phyloP scores from a whole-genome alignment of 2,797 vertebrate genomes.

The Sebastes vulpes region DNA sequence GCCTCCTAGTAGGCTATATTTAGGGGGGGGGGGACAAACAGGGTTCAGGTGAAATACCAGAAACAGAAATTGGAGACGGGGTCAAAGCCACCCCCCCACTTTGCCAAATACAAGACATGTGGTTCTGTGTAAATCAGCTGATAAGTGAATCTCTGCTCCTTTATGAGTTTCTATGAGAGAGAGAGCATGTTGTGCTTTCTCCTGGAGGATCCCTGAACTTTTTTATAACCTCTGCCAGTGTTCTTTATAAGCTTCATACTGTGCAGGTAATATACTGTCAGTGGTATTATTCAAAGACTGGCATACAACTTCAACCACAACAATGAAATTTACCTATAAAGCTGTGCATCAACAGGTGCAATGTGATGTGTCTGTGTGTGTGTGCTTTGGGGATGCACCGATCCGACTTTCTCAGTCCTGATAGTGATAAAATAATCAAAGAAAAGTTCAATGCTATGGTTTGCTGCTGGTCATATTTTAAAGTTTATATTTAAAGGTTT shows the following conservation, averaged over 20 bases:
- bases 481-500: neutral
- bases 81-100: slow-evolving; percentile 17
- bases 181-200: neutral
- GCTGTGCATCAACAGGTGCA: neutral
- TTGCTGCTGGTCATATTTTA: neutral
- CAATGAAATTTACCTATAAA: neutral
- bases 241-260: neutral
- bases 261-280: neutral
- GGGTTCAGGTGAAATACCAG: slow-evolving; percentile 67
- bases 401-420: no score
- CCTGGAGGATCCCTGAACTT: neutral
- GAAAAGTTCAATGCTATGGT: neutral
- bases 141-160: slow-evolving; percentile 19
- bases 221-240: neutral
- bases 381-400: neutral
- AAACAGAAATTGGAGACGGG: slow-evolving; percentile 55
- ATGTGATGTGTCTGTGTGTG: neutral
- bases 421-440: slow-evolving; percentile 2
- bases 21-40: slow-evolving; percentile 14
- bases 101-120: slow-evolving; percentile 31
- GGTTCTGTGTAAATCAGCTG: slow-evolving; percentile 40
- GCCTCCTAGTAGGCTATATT: slow-evolving; percentile 54
- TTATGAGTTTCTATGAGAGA: slow-evolving; percentile 1
- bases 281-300: neutral
- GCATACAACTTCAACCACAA: neutral